Evolutionary conservation across 2,113 vertebrate genomes (phyloP).

Genomic region (Phalacrocorax aristotelis): DNA sequence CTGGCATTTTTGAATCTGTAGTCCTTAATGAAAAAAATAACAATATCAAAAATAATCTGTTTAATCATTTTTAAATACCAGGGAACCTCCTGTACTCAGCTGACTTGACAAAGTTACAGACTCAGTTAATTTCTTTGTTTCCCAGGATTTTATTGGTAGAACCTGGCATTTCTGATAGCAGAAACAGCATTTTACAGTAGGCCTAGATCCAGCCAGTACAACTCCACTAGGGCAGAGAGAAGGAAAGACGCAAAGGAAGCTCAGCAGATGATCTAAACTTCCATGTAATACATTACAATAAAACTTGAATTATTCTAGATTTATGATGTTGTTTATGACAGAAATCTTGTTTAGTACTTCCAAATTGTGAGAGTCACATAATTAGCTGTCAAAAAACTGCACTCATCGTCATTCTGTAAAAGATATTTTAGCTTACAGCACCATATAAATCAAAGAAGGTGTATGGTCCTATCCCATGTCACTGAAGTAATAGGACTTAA

Average conservation of each 20-base stretch:
- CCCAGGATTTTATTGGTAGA: not conserved
- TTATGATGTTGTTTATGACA: conserved; percentile 58
- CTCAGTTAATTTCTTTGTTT: not conserved
- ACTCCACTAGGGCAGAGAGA: not conserved
- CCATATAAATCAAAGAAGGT: conserved; percentile 16
- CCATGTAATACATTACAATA: conserved; percentile 15
- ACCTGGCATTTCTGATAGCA: not conserved
- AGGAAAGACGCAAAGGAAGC: not conserved
- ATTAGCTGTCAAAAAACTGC: conserved; percentile 63
- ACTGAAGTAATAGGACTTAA: conserved; percentile 31
- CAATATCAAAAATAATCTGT: not conserved
- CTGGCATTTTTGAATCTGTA: not conserved
- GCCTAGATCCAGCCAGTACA: not conserved
- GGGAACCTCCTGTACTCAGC: not conserved
- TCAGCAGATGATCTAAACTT: not conserved
- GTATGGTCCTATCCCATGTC: not conserved
- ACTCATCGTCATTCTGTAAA: conserved; percentile 35
- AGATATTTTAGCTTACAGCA: conserved; percentile 49
- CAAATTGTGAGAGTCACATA: conserved; percentile 37
- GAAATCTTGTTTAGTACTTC: conserved; percentile 56
- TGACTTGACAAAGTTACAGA: not conserved
- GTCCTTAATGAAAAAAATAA: not conserved
- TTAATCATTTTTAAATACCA: not conserved
- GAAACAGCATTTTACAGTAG: not conserved
- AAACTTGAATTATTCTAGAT: conserved; percentile 45